These are phyloP conservation scores for Ornithorhynchus anatinus DNA, from an alignment of 2,113 vertebrate genomes.

Conservation along the genomic window DNA sequence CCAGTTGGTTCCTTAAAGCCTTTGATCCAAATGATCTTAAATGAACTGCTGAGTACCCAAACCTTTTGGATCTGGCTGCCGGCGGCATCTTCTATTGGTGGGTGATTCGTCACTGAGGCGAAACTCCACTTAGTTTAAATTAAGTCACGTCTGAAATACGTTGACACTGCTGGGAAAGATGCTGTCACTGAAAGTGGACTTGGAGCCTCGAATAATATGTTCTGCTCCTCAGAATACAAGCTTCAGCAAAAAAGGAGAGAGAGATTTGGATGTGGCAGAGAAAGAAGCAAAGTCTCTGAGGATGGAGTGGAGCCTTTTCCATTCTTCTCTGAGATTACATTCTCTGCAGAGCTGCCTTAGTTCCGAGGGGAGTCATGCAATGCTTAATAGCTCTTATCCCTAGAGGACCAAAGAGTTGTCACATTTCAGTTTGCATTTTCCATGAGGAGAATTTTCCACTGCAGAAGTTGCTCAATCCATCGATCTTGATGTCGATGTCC, in stretches of 20 bases:
- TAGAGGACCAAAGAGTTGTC: constrained; percentile 6
- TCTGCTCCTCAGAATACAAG: neutral
- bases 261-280: neutral
- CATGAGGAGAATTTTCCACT: neutral
- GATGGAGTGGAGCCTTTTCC: neutral
- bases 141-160: neutral
- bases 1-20: constrained; percentile 22
- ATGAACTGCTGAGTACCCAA: constrained; percentile 11
- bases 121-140: constrained; percentile 29
- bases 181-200: constrained; percentile 3
- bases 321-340: neutral
- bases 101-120: constrained; percentile 36
- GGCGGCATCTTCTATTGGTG: constrained; percentile 24
- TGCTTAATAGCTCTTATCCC: neutral
- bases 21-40: constrained; percentile 17
- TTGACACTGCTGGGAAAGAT: neutral
- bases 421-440: neutral
- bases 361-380: neutral
- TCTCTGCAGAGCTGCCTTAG: neutral
- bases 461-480: neutral
- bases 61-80: constrained; percentile 15
- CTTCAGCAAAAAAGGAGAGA: neutral
- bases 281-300: neutral
- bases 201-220: neutral
- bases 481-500: neutral